Conservation (phyloP, 1,140 invertebrate genomes). For the honey bee (Apis mellifera) region Amel_HAv3.1 CM009934.2:8548001-8548500, state of each 20-base stretch:
- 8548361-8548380: constrained; percentile 22
- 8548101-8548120: background rate
- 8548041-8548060: too few relatives aligned
- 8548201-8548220: background rate
- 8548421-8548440: too few relatives aligned
- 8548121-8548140: too few relatives aligned
- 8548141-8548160: too few relatives aligned
- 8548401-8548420: too few relatives aligned
- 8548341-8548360: constrained; percentile 50
- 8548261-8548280: constrained; percentile 30
- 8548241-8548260: constrained; percentile 37
- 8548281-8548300: constrained; percentile 38
- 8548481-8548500: too few relatives aligned
- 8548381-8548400: background rate
- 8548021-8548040: too few relatives aligned
- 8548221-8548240: background rate
- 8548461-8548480: too few relatives aligned
- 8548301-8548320: background rate
- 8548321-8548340: constrained; percentile 29
- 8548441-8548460: too few relatives aligned
- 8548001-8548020: too few relatives aligned
- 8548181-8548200: background rate
- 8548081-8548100: background rate
- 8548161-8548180: background rate
- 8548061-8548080: background rate